Conservation (phyloP, 2,113 vertebrate species). For the Capreolus pygargus region DNA sequence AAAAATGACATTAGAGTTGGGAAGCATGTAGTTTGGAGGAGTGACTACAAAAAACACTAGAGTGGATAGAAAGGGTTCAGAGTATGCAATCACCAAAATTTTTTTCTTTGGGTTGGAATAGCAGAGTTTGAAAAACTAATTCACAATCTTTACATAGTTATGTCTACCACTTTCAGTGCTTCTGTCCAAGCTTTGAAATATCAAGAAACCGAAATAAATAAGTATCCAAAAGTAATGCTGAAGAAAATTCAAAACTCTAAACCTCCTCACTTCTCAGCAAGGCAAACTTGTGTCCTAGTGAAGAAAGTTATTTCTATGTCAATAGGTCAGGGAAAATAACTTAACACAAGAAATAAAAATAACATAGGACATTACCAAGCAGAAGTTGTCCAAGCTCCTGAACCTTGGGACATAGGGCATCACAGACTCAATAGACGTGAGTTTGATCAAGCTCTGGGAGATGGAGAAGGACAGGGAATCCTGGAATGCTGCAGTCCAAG, state of each 20-base stretch:
- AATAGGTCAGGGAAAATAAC: background rate
- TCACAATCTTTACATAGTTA: background rate
- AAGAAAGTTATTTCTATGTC: background rate
- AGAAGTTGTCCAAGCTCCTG: background rate
- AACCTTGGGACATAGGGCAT: background rate
- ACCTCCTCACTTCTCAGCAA: background rate
- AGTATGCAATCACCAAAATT: background rate
- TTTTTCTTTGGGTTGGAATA: background rate
- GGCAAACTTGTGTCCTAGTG: background rate
- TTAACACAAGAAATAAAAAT: background rate
- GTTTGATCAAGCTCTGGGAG: background rate
- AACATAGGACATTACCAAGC: background rate
- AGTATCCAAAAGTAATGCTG: background rate
- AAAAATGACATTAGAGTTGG: background rate
- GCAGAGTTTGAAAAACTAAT: background rate
- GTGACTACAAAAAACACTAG: background rate
- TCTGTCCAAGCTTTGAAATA: background rate
- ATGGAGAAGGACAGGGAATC: background rate
- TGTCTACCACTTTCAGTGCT: background rate
- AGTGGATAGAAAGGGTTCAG: background rate
- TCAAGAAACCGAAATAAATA: background rate
- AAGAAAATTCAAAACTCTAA: background rate
- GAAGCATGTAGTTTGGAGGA: background rate
- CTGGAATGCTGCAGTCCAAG: background rate
- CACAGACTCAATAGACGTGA: background rate